Conservation (phyloP, 2,113 vertebrate genomes). For the Nycticebus coucang region DNA sequence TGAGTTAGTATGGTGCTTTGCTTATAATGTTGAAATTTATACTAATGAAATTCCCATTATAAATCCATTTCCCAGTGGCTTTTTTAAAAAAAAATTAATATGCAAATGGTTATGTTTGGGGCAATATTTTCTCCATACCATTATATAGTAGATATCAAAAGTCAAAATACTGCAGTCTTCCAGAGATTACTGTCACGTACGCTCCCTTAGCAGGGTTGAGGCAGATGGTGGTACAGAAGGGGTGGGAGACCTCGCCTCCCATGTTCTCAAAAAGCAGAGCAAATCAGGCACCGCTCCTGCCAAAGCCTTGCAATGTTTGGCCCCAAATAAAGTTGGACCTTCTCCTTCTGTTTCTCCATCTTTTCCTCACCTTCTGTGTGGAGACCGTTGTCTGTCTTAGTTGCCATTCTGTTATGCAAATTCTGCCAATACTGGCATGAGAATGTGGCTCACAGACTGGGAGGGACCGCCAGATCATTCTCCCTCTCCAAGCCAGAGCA, state of each 20-base stretch:
- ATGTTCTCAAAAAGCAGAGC: conserved; percentile 52
- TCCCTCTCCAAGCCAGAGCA: neutral
- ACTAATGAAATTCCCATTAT: conserved; percentile 37
- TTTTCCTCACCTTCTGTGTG: conserved; percentile 55
- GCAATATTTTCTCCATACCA: conserved; percentile 58
- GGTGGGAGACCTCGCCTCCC: conserved; percentile 56
- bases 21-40: conserved; percentile 54
- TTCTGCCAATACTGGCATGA: conserved; percentile 39
- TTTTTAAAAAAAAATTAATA: neutral
- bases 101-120: conserved; percentile 45
- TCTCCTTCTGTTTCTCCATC: conserved; percentile 56
- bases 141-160: conserved; percentile 57
- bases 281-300: conserved; percentile 27
- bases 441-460: neutral
- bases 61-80: conserved; percentile 56
- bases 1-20: conserved; percentile 38
- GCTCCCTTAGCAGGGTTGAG: conserved; percentile 30
- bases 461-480: neutral
- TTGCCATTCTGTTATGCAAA: neutral
- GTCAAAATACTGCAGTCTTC: conserved; percentile 60
- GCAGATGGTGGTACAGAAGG: conserved; percentile 76
- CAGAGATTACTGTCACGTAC: conserved; percentile 6
- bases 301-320: conserved; percentile 60
- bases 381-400: neutral
- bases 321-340: conserved; percentile 61